Base-by-base conservation (phyloP, 2,888 invertebrate genomes). In the Crematogaster levior region DNA sequence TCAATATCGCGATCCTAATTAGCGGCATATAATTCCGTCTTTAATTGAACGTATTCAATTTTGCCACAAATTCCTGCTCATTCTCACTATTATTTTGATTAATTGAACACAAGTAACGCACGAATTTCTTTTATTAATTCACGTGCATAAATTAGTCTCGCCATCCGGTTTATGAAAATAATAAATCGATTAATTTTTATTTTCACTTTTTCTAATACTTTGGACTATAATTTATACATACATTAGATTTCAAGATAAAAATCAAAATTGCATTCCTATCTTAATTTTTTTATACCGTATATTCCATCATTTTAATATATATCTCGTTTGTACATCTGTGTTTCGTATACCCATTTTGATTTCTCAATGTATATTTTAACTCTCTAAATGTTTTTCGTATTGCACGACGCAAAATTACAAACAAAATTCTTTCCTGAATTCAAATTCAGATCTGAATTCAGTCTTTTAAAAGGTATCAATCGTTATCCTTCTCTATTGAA, bases 1-100 rank as follows among this genome's bases (percentile, higher is more conserved):
- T 21, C 27, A 30, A 58, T 2, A 58, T 15, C 10, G 30, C 15
- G 1, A 60, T 60, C n/a, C 43, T 60, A 73, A 73, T 73, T 73
- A 73, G 1, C 34, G 34, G 9, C 30, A 6, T 15, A 30, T n/a
- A 43, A 73, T 73, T 40, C 21, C 21, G 10, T 3, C n/a, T 43
- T 73, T 46, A 30, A 60, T 56, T 27, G 10, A 66, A 27, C 27
- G 27, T 46, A 66, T 27, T 66, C 56, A 40, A 27, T 15, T n/a
- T 40, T 53, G 18, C 15, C 24, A 21, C 15, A 30, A 66, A 70
- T 21, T 18, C 6, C 27, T 3, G 5, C n/a, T 21, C 7, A 0
- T 37, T 27, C 12, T n/a, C 37, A 40, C 4, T n/a, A 18, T 4
- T 5, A 27, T 4, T 58, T 58, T 70, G 24, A 18, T 4, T 68